phyloP scores from a whole-genome alignment of 2,797 vertebrate species.

The Neomorphus geoffroyi region DNA sequence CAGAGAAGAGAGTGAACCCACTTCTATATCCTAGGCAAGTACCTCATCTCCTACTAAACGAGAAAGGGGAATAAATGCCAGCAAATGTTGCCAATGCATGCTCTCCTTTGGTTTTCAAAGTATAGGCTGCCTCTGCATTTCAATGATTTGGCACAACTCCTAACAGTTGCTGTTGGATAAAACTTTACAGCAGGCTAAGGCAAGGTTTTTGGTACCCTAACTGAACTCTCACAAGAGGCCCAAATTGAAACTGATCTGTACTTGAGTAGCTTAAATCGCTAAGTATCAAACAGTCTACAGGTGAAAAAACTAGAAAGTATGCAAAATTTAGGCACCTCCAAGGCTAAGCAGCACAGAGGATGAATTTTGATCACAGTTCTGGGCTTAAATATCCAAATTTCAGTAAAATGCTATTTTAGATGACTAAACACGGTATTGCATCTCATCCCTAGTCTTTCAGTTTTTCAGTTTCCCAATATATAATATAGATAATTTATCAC shows the following conservation, averaged over 20 bases:
- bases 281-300: not conserved
- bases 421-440: not conserved
- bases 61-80: not conserved
- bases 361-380: not conserved
- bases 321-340: not conserved
- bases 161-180: not conserved
- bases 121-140: not conserved
- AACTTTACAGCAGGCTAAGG: not conserved
- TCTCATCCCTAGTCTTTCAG: not conserved
- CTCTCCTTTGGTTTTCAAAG: not conserved
- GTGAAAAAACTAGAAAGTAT: not conserved
- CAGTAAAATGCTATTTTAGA: not conserved
- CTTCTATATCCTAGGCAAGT: not conserved
- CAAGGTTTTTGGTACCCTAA: not conserved
- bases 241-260: not conserved
- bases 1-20: not conserved
- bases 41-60: not conserved
- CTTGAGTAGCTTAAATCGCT: not conserved
- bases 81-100: not conserved
- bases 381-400: not conserved
- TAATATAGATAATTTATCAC: not conserved
- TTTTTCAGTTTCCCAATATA: not conserved
- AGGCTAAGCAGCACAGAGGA: not conserved
- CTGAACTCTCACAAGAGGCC: not conserved
- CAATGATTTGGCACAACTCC: not conserved